Evolutionary conservation across 2,113 vertebrate species (phyloP), one percentile per base, ranked within the genome.

Genomic region (Hucho hucho): DNA sequence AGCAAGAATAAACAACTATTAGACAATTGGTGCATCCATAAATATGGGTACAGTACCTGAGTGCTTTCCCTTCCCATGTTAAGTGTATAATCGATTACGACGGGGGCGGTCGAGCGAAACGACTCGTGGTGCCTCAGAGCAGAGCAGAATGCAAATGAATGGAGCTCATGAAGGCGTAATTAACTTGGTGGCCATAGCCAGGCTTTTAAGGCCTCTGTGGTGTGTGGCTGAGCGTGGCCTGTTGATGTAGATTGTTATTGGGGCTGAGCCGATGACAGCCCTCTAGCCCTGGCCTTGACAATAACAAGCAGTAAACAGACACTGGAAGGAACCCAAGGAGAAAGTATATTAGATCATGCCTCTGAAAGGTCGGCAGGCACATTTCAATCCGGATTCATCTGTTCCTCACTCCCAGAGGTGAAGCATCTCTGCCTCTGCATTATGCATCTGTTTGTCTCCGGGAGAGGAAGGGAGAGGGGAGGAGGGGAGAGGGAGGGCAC

Each of bases 221-320:
- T 80, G 75, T 73, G 84, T 88, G 86, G 83, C 83, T 80, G 78
- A 80, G 75, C 75, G 84, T 88, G 87, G 82, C 82, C 81, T 78
- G 79, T 76, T 84, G 78, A 74, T 67, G 59, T 79, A 87, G 83
- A 81, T 86, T 86, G 79, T 84, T 87, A 90, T 88, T 90, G 81
- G 79, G 88, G 82, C 53, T 63, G 82, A 88, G 89, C 86, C 74
- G 75, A 65, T 37, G 75, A 61, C 79, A 73, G 77, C 80, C 80
- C 75, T 14, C 2, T 69, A 73, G 78, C 77, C 77, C 76, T 25
- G 29, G 65, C 53, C 81, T 83, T 84, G 84, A 87, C 87, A 87
- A 68, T 76, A 68, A 70, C 83, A 86, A 90, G 88, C 88, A 80
- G 89, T 88, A 86, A 20, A 84, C 81, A 79, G 68, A 81, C 80